Conservation (phyloP, 2,113 vertebrate species). For the Prinia subflava region DNA sequence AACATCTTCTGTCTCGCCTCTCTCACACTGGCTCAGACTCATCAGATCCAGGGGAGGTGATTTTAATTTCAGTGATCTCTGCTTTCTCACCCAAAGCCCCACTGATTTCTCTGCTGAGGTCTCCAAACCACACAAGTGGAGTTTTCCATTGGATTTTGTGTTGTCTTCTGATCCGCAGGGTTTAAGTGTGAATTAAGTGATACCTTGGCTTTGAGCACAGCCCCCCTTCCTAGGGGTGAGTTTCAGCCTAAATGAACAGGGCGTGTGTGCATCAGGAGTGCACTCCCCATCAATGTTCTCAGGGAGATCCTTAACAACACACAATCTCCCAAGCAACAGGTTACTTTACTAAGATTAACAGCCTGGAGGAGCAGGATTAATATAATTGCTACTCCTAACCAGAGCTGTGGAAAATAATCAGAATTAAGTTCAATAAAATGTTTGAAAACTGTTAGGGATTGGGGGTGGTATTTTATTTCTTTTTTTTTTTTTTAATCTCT, state of each 20-base stretch:
- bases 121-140: not conserved
- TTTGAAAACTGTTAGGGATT: not conserved
- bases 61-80: not conserved
- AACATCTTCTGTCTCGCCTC: not conserved
- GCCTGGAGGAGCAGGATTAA: conserved; percentile 45
- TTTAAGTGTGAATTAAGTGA: conserved; percentile 28
- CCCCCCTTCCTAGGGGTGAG: not conserved
- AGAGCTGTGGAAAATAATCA: not conserved
- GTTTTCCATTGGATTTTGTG: conserved; percentile 12
- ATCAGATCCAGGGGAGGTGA: not conserved
- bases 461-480: no score
- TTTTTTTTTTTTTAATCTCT: not conserved
- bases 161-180: conserved; percentile 22
- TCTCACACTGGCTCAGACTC: not conserved
- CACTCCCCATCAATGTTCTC: conserved; percentile 27
- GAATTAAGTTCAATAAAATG: not conserved
- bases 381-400: conserved; percentile 39
- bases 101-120: not conserved
- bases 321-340: conserved; percentile 44
- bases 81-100: not conserved
- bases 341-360: conserved; percentile 45
- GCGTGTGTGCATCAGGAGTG: not conserved
- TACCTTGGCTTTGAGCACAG: not conserved
- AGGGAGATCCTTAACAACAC: conserved; percentile 18
- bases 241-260: not conserved